Evolutionary conservation across 2,888 invertebrate species (phyloP).

Genomic region (Mellilla xanthometata): DNA sequence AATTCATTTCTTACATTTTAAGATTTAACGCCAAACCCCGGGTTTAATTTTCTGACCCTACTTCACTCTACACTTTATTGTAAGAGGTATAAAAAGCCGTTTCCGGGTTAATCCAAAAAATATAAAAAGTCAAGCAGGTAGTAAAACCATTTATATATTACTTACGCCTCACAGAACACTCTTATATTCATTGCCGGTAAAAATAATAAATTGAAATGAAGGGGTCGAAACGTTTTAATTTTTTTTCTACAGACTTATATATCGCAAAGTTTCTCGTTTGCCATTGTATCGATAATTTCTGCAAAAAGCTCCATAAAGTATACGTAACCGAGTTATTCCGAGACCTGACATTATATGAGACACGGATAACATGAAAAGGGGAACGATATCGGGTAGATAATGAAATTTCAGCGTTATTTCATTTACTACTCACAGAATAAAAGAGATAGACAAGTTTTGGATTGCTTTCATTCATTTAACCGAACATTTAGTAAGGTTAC

Average conservation of each 20-base stretch:
- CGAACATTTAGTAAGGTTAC: too few relatives aligned
- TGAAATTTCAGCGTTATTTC: conserved; percentile 19
- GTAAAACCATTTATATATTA: too few relatives aligned
- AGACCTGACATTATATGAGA: conserved; percentile 15
- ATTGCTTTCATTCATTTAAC: background rate
- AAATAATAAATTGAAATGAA: too few relatives aligned
- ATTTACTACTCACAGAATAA: conserved; percentile 16
- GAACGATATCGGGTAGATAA: conserved; percentile 17
- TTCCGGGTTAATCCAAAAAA: background rate
- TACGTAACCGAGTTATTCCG: conserved; percentile 15
- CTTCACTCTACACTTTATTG: background rate
- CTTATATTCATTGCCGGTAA: too few relatives aligned
- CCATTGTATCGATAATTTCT: too few relatives aligned
- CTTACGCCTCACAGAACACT: too few relatives aligned
- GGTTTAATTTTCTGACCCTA: conserved; percentile 1
- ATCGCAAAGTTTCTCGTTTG: too few relatives aligned
- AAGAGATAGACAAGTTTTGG: conserved; percentile 8
- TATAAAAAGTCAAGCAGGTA: too few relatives aligned
- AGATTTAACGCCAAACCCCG: too few relatives aligned
- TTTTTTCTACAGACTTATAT: too few relatives aligned
- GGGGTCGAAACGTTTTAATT: too few relatives aligned
- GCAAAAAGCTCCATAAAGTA: background rate
- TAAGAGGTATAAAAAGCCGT: background rate
- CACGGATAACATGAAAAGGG: conserved; percentile 23
- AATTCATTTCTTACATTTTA: too few relatives aligned